Evolutionary conservation across 2,797 vertebrate genomes (phyloP), one percentile per base, ranked within the genome.

Genomic region (Brachyalestes nurse): DNA sequence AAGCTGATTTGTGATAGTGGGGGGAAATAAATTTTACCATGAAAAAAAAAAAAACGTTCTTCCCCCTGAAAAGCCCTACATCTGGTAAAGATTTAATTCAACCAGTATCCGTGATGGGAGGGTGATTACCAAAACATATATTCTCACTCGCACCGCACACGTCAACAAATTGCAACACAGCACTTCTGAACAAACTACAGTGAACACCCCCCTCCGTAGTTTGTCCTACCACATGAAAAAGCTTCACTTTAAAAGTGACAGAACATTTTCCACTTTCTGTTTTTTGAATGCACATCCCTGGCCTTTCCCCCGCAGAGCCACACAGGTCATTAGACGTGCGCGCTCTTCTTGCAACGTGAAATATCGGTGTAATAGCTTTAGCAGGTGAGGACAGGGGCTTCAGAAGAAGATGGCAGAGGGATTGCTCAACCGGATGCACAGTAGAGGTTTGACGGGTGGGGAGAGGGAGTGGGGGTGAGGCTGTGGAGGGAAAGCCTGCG

Each of bases 1-100:
- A 28, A 83, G 61, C 69, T 53, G 78, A 83, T 83, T 80, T 80
- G 82, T 80, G 78, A 72, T 55, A 77, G 61, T 73, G 81, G 78
- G 78, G 74, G 72, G 76, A 79, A 62, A 82, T 77, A 21, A 75
- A 77, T 75, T 70, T 74, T 47, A 79, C 73, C 5, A 57, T 34
- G 76, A 81, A 49, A 49, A 49, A 45, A 45, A 6, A 6, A 49
- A 49, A 45, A 45, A 6, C 0, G 67, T 61, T 64, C 58, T 76
- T 28, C 45, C 45, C 45, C 61, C 42, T 42, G 28, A 67, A 61
- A 49, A 49, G 12, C 14, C 66, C 60, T 64, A 80, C 75, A 77
- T 80, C 74, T 77, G 78, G 78, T 62, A 83, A 67, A 79, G 40
- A 78, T 85, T 85, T 71, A 75, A 72, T 21, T 72, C 21, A 40